Evolutionary conservation across 2,888 invertebrate genomes (phyloP).

Genomic region (Spilarctia lutea): DNA sequence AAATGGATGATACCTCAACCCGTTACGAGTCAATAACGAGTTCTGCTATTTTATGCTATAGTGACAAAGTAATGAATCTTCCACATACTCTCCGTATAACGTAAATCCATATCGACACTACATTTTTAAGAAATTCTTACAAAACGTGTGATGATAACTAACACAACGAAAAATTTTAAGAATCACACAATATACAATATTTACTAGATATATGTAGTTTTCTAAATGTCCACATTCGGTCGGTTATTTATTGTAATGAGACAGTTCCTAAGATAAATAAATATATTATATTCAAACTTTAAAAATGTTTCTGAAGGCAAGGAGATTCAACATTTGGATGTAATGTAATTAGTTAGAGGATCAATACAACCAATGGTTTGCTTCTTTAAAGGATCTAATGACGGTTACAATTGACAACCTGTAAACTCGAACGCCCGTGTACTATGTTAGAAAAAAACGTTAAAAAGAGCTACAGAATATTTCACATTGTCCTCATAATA

Average conservation of each 20-base stretch:
- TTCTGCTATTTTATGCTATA: neutral
- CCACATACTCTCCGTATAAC: neutral
- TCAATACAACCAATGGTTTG: neutral
- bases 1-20: neutral
- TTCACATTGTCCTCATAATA: neutral
- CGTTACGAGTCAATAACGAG: neutral
- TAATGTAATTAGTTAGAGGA: neutral
- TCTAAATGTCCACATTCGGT: neutral
- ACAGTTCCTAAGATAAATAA: neutral
- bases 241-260: neutral
- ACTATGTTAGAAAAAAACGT: neutral
- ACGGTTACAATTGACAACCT: neutral
- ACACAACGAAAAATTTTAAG: neutral
- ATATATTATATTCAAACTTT: neutral
- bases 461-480: conserved; percentile 10
- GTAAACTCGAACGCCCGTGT: neutral
- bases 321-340: neutral
- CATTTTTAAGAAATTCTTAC: neutral
- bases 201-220: neutral
- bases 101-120: too few species aligned
- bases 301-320: neutral
- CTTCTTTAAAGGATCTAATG: neutral
- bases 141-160: neutral
- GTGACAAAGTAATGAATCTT: neutral
- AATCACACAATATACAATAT: neutral